A percentile compares a stretch with the other conserved stretches of the same genome.
Conservation (phyloP, 2,888 invertebrate genomes). For the Margaritifera margaritifera region DNA sequence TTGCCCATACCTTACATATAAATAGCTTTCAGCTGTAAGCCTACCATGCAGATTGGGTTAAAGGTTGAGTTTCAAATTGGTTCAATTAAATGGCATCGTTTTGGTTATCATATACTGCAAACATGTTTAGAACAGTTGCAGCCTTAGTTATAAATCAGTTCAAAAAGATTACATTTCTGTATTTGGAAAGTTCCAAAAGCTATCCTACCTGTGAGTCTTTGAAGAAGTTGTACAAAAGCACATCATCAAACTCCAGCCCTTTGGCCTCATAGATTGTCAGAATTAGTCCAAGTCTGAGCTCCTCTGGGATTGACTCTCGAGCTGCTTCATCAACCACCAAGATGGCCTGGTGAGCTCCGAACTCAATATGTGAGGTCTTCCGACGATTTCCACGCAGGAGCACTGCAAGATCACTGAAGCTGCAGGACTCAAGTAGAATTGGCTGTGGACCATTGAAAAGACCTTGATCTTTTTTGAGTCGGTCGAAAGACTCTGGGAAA, state of each 20-base stretch:
- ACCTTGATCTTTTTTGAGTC: slow-evolving; percentile 62
- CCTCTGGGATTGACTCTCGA: slow-evolving; percentile 57
- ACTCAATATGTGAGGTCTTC: slow-evolving; percentile 66
- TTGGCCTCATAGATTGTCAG: slow-evolving; percentile 68
- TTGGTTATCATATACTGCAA: too few species aligned
- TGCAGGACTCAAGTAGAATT: slow-evolving; percentile 62
- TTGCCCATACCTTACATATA: too few species aligned
- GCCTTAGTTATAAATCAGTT: too few species aligned
- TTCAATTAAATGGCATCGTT: too few species aligned
- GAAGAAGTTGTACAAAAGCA: slow-evolving; percentile 68
- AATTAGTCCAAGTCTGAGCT: slow-evolving; percentile 58
- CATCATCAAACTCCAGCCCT: slow-evolving; percentile 69
- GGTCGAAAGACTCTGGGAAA: slow-evolving; percentile 67
- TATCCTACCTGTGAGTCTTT: slow-evolving; percentile 62
- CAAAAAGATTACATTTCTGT: too few species aligned
- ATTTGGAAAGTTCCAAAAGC: too few species aligned
- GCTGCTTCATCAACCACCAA: slow-evolving; percentile 65
- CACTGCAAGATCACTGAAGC: slow-evolving; percentile 54
- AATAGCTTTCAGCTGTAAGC: too few species aligned
- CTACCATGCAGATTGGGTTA: too few species aligned
- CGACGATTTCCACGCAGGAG: slow-evolving; percentile 55
- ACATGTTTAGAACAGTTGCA: too few species aligned
- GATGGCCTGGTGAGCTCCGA: slow-evolving; percentile 68
- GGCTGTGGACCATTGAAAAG: slow-evolving; percentile 63
- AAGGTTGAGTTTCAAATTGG: too few species aligned